phyloP scores from a whole-genome alignment of 2,888 invertebrate genomes.

The Melanchra persicariae region DNA sequence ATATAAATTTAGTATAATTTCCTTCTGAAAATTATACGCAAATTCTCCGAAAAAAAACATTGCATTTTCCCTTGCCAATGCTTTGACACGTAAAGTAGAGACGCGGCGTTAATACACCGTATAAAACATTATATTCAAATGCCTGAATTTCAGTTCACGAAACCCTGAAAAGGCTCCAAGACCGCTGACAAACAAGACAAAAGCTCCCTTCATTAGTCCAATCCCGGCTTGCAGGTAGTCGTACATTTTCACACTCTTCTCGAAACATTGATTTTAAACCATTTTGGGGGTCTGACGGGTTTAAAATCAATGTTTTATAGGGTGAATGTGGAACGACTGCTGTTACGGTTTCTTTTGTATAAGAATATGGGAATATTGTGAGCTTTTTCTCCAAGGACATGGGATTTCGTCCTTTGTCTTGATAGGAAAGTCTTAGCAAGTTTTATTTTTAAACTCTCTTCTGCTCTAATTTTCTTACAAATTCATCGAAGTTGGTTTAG shows the following conservation, averaged over 20 bases:
- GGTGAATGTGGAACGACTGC: neutral
- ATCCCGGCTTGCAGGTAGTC: slow-evolving; percentile 20
- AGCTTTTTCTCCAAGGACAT: too few species aligned
- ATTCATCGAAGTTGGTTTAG: neutral
- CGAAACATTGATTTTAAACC: slow-evolving; percentile 18
- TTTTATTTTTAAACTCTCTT: too few species aligned
- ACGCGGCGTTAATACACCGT: neutral
- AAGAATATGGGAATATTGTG: too few species aligned
- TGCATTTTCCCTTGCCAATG: too few species aligned
- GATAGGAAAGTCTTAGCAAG: too few species aligned
- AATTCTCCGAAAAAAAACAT: neutral
- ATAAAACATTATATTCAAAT: neutral
- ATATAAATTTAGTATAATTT: too few species aligned
- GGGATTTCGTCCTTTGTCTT: too few species aligned
- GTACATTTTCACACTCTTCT: slow-evolving; percentile 18
- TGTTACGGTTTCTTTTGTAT: slow-evolving; percentile 23
- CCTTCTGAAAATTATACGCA: neutral
- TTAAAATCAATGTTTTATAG: slow-evolving; percentile 29
- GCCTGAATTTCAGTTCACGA: neutral
- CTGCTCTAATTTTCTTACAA: too few species aligned
- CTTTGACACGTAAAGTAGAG: too few species aligned
- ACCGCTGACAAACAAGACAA: slow-evolving; percentile 32
- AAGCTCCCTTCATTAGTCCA: slow-evolving; percentile 33
- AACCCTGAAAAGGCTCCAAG: slow-evolving; percentile 10
- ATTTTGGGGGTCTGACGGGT: neutral